Evolutionary conservation across 2,113 vertebrate species (phyloP), one percentile per base, ranked within the genome.

Genomic region (Scortum barcoo): DNA sequence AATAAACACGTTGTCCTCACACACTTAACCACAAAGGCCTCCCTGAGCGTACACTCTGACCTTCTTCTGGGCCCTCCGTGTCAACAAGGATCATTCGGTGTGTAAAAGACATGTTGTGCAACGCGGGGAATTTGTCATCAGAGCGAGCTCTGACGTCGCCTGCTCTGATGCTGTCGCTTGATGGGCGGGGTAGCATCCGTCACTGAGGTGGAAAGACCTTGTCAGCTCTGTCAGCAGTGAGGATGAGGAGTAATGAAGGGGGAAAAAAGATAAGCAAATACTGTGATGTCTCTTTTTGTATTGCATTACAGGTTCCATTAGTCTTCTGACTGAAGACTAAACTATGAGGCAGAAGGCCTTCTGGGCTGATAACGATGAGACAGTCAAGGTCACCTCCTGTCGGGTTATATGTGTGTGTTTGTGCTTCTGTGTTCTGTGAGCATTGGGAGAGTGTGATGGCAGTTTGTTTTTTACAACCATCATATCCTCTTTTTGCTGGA

Each of bases 1-100:
- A 94, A 90, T 93, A 93, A 94, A 94, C 93, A 94, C 83, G 44
- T 91, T 90, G 91, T 94, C 91, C 88, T 93, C 89, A 85, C 88
- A 90, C 84, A 65, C 60, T 78, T 50, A 88, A 89, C 92, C 89
- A 19, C 88, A 76, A 28, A 65, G 81, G 88, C 82, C 79, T 89
- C 92, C 69, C 58, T 40, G 78, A 84, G 85, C 50, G 89, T 36
- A 88, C 84, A 81, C 72, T 33, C 75, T 90, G 92, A 92, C 90
- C 92, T 93, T 85, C 80, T 93, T 91, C 60, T 66, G 68, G 70
- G 72, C 66, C 9, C 76, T 68, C 36, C 7, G n/a, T 81, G 81
- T 91, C 88, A 93, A 84, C 78, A 88, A 61, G 68, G 78, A 80
- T 73, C 83, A 75, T 51, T 33, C 77, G 22, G 60, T 50, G 66